Conservation (phyloP, 2,113 vertebrate genomes). For the Tachuris rubrigastra region DNA sequence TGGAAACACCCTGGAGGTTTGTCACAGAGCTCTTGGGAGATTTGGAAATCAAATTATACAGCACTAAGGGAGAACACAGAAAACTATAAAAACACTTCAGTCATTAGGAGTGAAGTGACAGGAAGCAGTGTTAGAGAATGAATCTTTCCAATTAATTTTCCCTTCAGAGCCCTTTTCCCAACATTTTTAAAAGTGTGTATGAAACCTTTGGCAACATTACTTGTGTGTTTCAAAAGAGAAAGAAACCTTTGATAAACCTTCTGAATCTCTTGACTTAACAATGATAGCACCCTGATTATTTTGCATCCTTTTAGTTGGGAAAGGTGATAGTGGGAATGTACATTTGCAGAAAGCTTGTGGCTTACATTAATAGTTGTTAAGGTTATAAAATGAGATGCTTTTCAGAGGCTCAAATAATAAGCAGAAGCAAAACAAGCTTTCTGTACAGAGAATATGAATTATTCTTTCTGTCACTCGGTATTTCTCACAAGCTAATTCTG, state of each 20-base stretch:
- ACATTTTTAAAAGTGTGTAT: background rate
- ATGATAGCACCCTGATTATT: background rate
- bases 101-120: constrained; percentile 42
- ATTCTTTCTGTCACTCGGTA: constrained; percentile 12
- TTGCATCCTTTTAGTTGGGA: background rate
- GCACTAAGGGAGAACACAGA: background rate
- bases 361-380: background rate
- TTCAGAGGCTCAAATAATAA: background rate
- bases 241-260: background rate
- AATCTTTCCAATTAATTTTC: constrained; percentile 37
- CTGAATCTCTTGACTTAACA: background rate
- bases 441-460: background rate
- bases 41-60: constrained; percentile 5
- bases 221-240: background rate
- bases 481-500: background rate
- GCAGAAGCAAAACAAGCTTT: background rate
- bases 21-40: background rate
- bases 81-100: constrained; percentile 23
- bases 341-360: background rate
- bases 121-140: background rate
- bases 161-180: background rate
- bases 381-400: background rate
- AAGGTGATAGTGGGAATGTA: background rate
- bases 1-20: constrained; percentile 22
- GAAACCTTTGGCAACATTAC: background rate